Evolutionary conservation across 2,888 invertebrate species (phyloP), one percentile per base, ranked within the genome.

Genomic region (Gymnocheta viridis): DNA sequence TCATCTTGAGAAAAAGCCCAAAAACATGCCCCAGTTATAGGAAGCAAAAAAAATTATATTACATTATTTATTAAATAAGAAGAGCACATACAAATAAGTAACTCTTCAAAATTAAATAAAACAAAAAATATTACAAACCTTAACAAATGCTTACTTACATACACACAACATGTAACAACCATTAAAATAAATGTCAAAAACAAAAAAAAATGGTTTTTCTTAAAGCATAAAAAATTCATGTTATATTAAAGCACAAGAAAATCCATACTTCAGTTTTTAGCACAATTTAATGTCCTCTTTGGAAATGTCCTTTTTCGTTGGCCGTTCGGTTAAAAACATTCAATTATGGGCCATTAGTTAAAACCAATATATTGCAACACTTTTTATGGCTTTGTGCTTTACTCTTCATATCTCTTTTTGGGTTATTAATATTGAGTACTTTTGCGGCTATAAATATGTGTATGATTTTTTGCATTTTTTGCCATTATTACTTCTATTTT

Each of bases 171-270:
- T 82, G 73, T 74, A 78, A 70, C 54, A 73, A 78, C 73, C 82
- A 82, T 85, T 73, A 86, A 82, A 86, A 85, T 86, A 84, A 82
- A 85, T 87, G 86, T 85, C 82, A 86, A 82, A 82, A 80, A 80
- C 79, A 86, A 66, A 72, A 67, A 2, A 60, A 69, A 64, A 85
- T 58, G 51, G 24, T 54, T 51, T 74, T 17, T 19, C 81, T 47
- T 41, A 60, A 82, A 24, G 22, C 17, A 72, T 72, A 60, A 72
- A 72, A 58, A 47, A 58, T 72, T 72, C 58, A 72, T 58, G 32
- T 47, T 47, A 10, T 47, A 58, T 24, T 58, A 32, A 32, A 47
- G 32, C 14, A 47, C 7, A 10, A 32, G n/a, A 19, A 22, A 60
- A 60, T 47, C 41, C 41, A 41, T 64, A 51, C 54, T 47, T 60